Evolutionary conservation across 2,797 vertebrate species (phyloP).

Genomic region (Hippocampus kuda): DNA sequence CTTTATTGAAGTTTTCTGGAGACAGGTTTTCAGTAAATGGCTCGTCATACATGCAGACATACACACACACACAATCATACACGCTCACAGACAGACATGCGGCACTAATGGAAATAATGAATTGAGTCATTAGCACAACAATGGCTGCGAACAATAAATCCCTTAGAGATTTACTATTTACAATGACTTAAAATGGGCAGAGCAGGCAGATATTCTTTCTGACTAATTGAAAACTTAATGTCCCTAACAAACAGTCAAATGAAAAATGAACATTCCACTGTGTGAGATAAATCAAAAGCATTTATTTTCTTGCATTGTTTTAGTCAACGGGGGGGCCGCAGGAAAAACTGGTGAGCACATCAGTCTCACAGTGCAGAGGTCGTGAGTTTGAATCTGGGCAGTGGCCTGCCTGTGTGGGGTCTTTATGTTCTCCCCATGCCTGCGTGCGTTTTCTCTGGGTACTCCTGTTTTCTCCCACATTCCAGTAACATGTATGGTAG

Average conservation of each 20-base stretch:
- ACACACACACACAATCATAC: neutral
- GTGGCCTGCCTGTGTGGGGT: no score
- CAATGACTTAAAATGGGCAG: neutral
- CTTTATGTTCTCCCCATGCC: no score
- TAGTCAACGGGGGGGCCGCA: neutral
- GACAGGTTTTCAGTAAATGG: neutral
- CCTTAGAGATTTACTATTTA: neutral
- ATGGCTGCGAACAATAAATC: constrained; percentile 6
- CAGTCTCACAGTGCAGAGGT: no score
- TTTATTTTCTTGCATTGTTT: neutral
- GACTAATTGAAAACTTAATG: constrained; percentile 5
- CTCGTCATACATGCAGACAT: neutral
- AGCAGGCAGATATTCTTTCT: neutral
- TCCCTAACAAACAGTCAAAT: neutral
- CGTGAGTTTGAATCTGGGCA: no score
- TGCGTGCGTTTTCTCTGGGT: no score
- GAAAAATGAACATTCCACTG: neutral
- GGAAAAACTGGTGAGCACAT: no score
- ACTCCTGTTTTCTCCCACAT: no score
- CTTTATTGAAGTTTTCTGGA: neutral
- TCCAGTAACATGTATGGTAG: no score
- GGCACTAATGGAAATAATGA: constrained; percentile 15
- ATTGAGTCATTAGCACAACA: constrained; percentile 15
- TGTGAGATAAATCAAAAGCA: neutral
- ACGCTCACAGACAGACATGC: neutral